Conservation (phyloP, 2,888 invertebrate species). For the Leptopilina myrica region DNA sequence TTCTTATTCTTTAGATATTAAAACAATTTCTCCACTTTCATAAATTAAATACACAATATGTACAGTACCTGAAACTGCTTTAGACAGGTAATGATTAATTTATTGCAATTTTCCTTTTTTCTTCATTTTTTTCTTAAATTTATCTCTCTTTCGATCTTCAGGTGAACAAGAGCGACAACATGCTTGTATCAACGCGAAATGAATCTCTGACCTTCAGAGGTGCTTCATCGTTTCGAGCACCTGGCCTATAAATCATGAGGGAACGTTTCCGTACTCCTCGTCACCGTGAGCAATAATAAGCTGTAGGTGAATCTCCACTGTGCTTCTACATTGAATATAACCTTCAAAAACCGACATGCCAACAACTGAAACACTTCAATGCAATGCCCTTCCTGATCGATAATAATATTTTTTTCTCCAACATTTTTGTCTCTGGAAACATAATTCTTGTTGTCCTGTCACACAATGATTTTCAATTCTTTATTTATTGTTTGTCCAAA, state of each 20-base stretch:
- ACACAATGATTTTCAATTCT: too few relatives aligned
- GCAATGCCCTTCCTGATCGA: constrained; percentile 27
- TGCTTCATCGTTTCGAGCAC: constrained; percentile 30
- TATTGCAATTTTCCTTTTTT: background rate
- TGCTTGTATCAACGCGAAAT: constrained; percentile 29
- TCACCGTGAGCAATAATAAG: constrained; percentile 38
- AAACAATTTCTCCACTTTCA: too few relatives aligned
- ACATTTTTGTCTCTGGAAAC: background rate
- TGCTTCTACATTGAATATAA: constrained; percentile 32
- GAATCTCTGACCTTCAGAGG: constrained; percentile 29
- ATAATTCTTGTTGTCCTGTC: too few relatives aligned
- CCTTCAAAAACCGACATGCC: constrained; percentile 20
- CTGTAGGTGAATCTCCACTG: constrained; percentile 28
- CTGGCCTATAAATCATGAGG: constrained; percentile 28
- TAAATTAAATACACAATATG: too few relatives aligned
- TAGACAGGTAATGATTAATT: too few relatives aligned
- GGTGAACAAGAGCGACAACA: constrained; percentile 25
- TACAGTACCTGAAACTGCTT: too few relatives aligned
- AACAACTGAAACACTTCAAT: constrained; percentile 5
- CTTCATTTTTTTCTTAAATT: background rate
- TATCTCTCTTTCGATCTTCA: background rate
- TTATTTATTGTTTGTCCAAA: too few relatives aligned
- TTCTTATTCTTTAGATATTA: too few relatives aligned
- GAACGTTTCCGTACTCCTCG: constrained; percentile 37
- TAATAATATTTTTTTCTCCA: background rate